Evolutionary conservation across 2,797 vertebrate genomes (phyloP).

Genomic region (Lepidocolaptes lacrymiger): DNA sequence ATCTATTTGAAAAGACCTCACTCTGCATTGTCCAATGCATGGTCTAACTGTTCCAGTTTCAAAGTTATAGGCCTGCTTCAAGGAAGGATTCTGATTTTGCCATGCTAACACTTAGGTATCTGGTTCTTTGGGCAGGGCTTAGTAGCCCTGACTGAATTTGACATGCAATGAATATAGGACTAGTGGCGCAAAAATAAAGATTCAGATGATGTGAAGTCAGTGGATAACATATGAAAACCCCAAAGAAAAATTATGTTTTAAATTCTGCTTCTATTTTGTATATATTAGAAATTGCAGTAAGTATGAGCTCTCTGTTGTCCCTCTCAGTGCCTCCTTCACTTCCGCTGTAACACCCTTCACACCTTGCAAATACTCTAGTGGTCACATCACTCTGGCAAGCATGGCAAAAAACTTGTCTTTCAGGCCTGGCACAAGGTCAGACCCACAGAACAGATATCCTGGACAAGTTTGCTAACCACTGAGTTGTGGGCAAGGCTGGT

Average conservation of each 20-base stretch:
- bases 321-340: not conserved
- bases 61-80: not conserved
- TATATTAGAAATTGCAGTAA: not conserved
- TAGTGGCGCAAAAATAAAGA: not conserved
- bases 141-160: not conserved
- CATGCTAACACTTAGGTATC: not conserved
- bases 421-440: not conserved
- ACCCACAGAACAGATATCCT: not conserved
- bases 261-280: not conserved
- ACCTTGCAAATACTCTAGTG: not conserved
- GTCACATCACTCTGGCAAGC: not conserved
- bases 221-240: not conserved
- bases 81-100: not conserved
- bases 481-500: not conserved
- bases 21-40: not conserved
- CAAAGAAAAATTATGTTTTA: not conserved
- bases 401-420: not conserved
- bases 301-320: not conserved
- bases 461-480: not conserved
- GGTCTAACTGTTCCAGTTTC: not conserved
- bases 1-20: not conserved
- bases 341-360: not conserved
- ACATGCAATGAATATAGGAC: not conserved
- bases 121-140: not conserved
- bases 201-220: not conserved